These are phyloP conservation scores for Apostichopus californicus DNA, from an alignment of 35 echinoderm and acorn worm species.

Conservation along the genomic window DNA sequence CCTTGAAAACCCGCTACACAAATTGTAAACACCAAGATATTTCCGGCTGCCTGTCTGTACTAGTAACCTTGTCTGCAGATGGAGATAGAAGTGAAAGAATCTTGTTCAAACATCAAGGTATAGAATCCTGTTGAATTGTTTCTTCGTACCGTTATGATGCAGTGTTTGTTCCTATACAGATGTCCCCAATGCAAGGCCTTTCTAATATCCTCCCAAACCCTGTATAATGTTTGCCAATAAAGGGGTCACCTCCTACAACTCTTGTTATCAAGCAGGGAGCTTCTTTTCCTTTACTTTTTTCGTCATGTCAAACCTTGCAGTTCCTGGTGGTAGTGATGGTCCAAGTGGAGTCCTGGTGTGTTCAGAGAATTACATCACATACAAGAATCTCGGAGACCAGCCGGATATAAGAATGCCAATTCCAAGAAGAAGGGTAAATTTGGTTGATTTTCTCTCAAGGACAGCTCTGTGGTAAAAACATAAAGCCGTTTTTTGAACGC, in stretches of 20 bases:
- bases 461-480: too few species aligned
- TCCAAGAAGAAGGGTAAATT: constrained; percentile 83
- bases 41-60: too few species aligned
- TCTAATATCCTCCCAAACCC: too few species aligned
- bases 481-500: too few species aligned
- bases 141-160: background rate
- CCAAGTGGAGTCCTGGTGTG: constrained; percentile 95
- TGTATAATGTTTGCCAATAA: too few species aligned
- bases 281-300: background rate
- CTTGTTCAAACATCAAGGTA: too few species aligned
- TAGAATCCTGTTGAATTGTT: background rate
- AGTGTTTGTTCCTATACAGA: background rate
- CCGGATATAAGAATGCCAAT: constrained; percentile 99
- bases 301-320: constrained; percentile 8
- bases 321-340: constrained; percentile 95
- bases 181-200: too few species aligned
- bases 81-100: too few species aligned
- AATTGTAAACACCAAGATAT: too few species aligned
- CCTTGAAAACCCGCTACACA: too few species aligned
- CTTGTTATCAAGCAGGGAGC: background rate
- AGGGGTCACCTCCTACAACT: background rate
- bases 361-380: constrained; percentile 96
- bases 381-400: constrained; percentile 96
- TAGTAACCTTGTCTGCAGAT: too few species aligned
- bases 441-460: background rate